phyloP scores from a whole-genome alignment of 2,888 invertebrate genomes.

The Dusona sp. region DNA sequence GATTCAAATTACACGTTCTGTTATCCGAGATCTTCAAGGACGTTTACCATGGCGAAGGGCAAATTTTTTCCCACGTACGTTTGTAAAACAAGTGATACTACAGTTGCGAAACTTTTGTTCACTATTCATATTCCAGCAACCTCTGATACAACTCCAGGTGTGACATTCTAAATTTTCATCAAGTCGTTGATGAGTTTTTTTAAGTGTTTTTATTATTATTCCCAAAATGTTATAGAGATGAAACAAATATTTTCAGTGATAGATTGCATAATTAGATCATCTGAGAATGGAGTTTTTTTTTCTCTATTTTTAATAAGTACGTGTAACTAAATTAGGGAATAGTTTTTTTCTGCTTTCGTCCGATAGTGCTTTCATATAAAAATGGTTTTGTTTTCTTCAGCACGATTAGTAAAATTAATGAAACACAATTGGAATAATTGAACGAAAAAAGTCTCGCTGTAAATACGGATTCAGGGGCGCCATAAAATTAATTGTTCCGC shows the following conservation, averaged over 20 bases:
- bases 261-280: too few relatives aligned
- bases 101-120: background rate
- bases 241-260: too few relatives aligned
- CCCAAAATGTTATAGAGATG: background rate
- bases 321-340: background rate
- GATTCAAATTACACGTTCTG: constrained; percentile 42
- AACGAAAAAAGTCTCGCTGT: background rate
- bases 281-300: too few relatives aligned
- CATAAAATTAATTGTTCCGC: constrained; percentile 3
- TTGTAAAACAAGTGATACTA: background rate
- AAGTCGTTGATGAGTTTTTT: background rate
- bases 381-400: background rate
- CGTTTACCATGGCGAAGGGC: background rate
- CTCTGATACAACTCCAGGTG: too few relatives aligned
- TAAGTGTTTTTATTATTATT: background rate
- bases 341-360: background rate
- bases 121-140: background rate
- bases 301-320: background rate
- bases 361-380: background rate
- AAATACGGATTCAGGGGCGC: background rate
- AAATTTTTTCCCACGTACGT: background rate
- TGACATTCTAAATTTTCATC: too few relatives aligned
- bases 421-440: background rate
- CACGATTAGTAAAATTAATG: background rate
- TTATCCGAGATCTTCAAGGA: constrained; percentile 45